Conservation (phyloP, 2,113 vertebrate genomes). For the Oncorhynchus clarkii region DNA sequence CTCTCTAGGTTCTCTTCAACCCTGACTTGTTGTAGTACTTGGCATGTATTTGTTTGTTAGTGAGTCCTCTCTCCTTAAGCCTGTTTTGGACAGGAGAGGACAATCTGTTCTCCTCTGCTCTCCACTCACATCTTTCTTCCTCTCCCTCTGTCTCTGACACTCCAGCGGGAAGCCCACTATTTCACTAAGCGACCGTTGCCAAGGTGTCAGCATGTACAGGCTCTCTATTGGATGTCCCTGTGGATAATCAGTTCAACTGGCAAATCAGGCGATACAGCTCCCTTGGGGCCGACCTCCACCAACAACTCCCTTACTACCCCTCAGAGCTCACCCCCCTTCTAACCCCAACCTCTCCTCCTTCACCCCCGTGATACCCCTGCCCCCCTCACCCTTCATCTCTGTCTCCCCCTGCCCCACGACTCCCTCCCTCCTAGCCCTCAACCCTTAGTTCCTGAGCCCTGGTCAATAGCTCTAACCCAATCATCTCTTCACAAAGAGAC, state of each 20-base stretch:
- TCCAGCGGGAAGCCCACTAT: slow-evolving; percentile 6
- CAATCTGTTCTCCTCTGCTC: not conserved
- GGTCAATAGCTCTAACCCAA: slow-evolving; percentile 11
- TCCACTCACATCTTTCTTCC: not conserved
- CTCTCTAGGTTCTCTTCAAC: not conserved
- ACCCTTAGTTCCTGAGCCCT: not conserved
- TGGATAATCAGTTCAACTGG: slow-evolving; percentile 53
- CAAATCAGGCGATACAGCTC: slow-evolving; percentile 49
- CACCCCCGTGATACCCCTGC: not conserved
- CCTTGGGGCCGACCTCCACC: slow-evolving; percentile 24
- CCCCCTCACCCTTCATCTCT: not conserved
- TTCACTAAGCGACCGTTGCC: slow-evolving; percentile 59
- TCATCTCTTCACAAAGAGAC: not conserved
- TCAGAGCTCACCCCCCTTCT: too few relatives aligned
- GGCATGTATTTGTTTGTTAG: not conserved
- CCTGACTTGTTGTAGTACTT: not conserved
- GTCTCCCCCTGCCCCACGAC: not conserved
- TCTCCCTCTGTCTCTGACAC: slow-evolving; percentile 5
- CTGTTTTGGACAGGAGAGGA: not conserved
- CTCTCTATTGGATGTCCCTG: slow-evolving; percentile 45
- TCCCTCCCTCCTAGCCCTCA: not conserved
- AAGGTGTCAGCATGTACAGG: slow-evolving; percentile 59
- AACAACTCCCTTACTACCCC: not conserved
- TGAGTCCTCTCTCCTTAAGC: not conserved
- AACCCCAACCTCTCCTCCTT: too few relatives aligned